Conservation (phyloP, 2,797 vertebrate genomes). For the Lycodopsis pacificus region DNA sequence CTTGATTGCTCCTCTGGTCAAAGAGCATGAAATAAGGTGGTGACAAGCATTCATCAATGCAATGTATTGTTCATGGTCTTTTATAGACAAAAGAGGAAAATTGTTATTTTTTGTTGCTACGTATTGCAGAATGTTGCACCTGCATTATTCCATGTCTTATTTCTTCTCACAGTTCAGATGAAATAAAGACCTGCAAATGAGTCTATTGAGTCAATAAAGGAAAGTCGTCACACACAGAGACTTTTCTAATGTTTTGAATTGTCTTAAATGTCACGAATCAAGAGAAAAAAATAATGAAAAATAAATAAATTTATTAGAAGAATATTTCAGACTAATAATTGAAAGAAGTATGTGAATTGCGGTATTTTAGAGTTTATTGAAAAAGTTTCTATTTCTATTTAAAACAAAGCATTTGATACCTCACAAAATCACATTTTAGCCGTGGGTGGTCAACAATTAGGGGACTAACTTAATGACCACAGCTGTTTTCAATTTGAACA, state of each 20-base stretch:
- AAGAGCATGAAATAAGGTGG: background rate
- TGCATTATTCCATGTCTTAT: background rate
- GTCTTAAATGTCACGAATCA: background rate
- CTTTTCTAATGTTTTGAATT: background rate
- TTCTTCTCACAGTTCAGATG: background rate
- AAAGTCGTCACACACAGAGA: background rate
- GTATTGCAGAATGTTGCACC: background rate
- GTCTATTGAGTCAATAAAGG: background rate
- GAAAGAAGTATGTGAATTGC: background rate
- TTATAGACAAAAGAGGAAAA: background rate
- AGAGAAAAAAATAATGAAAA: background rate
- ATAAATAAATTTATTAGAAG: background rate
- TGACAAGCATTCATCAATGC: background rate
- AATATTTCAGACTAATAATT: background rate
- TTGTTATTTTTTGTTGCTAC: background rate
- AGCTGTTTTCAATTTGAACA: constrained; percentile 59
- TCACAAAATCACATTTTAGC: background rate
- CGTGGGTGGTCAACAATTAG: background rate
- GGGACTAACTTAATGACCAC: constrained; percentile 15
- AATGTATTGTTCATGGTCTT: background rate
- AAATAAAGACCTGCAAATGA: background rate
- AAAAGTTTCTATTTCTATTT: background rate
- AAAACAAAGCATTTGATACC: background rate
- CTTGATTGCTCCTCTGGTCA: constrained; percentile 29
- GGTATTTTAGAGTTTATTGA: background rate